Percentiles rank a stretch among this genome's conserved stretches.
These are phyloP conservation scores for Netelia melanura DNA, from an alignment of 2,888 invertebrate species.

Conservation along the genomic window DNA sequence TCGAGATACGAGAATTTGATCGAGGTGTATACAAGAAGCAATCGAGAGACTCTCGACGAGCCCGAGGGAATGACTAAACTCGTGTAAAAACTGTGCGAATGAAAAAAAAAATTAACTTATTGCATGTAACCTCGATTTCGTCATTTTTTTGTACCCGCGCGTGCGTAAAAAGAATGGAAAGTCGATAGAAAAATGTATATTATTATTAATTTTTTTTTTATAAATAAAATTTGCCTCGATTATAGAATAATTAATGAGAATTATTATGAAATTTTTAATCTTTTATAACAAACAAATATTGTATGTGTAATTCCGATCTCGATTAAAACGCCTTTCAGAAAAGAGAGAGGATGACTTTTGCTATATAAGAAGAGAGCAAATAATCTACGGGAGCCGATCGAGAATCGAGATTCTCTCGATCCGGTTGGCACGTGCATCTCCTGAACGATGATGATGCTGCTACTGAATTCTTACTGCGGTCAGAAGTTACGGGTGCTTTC, in stretches of 20 bases:
- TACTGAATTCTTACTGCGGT: conserved; percentile 60
- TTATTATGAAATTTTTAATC: background rate
- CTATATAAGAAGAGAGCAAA: conserved; percentile 15
- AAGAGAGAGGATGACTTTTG: conserved; percentile 49
- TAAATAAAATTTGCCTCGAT: no score
- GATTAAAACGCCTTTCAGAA: conserved; percentile 29
- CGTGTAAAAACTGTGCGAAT: background rate
- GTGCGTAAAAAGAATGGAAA: no score
- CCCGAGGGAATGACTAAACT: conserved; percentile 22
- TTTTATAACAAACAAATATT: background rate
- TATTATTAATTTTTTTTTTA: no score
- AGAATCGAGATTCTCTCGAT: conserved; percentile 61
- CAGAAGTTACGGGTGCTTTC: background rate
- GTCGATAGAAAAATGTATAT: no score
- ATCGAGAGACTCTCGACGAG: conserved; percentile 9
- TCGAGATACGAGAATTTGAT: conserved; percentile 44
- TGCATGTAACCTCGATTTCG: conserved; percentile 6
- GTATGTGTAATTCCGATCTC: background rate
- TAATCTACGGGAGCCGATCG: conserved; percentile 66
- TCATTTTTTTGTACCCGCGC: background rate
- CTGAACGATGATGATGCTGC: conserved; percentile 65
- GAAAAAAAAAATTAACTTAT: background rate
- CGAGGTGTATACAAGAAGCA: conserved; percentile 5
- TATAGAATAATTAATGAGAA: no score
- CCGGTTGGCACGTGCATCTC: conserved; percentile 61